These are phyloP conservation scores for Protosalanx chinensis DNA, from an alignment of 2,797 vertebrate species.

Conservation along the genomic window DNA sequence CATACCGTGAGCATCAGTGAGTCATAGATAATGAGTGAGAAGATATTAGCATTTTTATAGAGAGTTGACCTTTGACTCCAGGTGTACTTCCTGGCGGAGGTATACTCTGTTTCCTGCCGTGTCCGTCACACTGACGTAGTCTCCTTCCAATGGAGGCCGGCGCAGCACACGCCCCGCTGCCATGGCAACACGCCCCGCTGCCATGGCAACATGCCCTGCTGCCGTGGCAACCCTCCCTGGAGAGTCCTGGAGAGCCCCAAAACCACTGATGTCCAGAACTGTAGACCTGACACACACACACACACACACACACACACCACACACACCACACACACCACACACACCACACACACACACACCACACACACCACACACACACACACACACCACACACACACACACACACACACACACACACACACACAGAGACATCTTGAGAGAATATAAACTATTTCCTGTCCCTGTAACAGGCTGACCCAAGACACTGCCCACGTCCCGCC, in stretches of 20 bases:
- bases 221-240: constrained; percentile 36
- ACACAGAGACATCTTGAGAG: neutral
- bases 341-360: neutral
- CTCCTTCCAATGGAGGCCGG: constrained; percentile 83
- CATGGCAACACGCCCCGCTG: neutral
- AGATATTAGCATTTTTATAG: neutral
- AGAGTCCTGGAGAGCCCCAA: constrained; percentile 52
- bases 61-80: constrained; percentile 36
- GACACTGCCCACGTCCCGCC: neutral
- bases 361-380: constrained; percentile 24
- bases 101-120: constrained; percentile 81
- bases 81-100: constrained; percentile 76
- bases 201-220: neutral
- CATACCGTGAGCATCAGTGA: neutral
- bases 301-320: constrained; percentile 9
- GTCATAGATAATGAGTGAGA: neutral
- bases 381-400: constrained; percentile 22
- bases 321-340: neutral
- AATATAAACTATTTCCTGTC: neutral
- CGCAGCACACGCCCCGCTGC: constrained; percentile 61
- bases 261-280: constrained; percentile 68
- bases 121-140: constrained; percentile 89
- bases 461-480: neutral
- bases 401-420: constrained; percentile 7
- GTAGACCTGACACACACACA: constrained; percentile 36